Conservation (phyloP, 2,113 vertebrate species). For the Delphinapterus leucas region DNA sequence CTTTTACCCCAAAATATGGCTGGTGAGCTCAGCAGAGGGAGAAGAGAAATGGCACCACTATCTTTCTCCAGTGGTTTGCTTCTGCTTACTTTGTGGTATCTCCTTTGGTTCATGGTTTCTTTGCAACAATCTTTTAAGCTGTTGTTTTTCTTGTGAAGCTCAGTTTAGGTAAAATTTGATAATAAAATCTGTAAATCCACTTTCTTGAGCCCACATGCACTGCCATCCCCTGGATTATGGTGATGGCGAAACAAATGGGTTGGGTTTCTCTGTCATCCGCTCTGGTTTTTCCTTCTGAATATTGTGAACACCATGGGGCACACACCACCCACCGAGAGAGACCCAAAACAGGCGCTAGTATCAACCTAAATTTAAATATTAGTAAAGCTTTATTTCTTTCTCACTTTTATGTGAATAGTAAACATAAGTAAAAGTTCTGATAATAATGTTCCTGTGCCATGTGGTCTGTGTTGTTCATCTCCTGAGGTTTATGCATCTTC, state of each 20-base stretch:
- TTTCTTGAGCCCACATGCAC: not conserved
- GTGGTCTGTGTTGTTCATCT: not conserved
- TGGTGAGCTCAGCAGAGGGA: not conserved
- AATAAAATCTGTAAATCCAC: not conserved
- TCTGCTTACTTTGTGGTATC: not conserved
- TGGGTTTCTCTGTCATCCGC: not conserved
- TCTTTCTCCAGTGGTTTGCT: not conserved
- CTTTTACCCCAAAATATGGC: not conserved
- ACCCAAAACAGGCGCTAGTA: not conserved
- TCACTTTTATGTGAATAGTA: not conserved
- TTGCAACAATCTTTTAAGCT: not conserved
- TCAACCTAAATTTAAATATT: not conserved
- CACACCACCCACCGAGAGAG: not conserved
- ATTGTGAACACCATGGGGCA: rapidly evolving
- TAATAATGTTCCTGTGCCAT: not conserved
- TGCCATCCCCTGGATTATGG: not conserved
- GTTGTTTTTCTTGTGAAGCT: not conserved
- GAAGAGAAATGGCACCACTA: not conserved
- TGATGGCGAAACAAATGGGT: not conserved
- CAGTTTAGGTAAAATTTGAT: not conserved
- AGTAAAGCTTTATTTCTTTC: not conserved
- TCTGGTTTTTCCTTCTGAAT: not conserved
- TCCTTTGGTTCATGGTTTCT: not conserved
- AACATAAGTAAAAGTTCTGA: not conserved
- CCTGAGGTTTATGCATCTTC: not conserved